A percentile compares a stretch with the other conserved stretches of the same genome.
Evolutionary conservation across 2,113 vertebrate species (phyloP).

Genomic region (Takifugu flavidus): DNA sequence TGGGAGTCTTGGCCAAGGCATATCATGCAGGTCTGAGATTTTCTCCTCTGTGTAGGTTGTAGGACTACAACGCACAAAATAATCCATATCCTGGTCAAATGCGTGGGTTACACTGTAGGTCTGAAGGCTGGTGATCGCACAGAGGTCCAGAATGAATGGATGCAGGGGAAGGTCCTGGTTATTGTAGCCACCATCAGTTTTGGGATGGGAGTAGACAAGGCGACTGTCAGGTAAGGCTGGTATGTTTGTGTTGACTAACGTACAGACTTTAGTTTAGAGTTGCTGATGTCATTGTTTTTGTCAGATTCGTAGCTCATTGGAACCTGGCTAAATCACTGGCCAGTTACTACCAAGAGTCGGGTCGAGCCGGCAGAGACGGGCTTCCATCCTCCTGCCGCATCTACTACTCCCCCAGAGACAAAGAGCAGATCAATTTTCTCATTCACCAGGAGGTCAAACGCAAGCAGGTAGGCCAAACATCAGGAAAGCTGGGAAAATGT

Average conservation of each 20-base stretch:
- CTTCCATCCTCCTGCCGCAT: slow-evolving; percentile 88
- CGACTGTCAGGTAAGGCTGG: slow-evolving; percentile 85
- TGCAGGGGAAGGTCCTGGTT: slow-evolving; percentile 87
- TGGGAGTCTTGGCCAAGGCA: slow-evolving; percentile 85
- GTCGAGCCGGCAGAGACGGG: slow-evolving; percentile 92
- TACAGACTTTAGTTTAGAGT: neutral
- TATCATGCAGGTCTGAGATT: slow-evolving; percentile 89
- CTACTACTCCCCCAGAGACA: slow-evolving; percentile 88
- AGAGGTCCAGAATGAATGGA: slow-evolving; percentile 89
- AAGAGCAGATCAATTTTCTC: slow-evolving; percentile 87
- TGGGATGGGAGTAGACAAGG: slow-evolving; percentile 98
- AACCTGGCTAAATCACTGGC: slow-evolving; percentile 96
- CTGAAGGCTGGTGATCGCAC: slow-evolving; percentile 86
- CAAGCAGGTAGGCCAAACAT: slow-evolving; percentile 74
- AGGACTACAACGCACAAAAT: neutral
- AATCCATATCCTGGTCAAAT: neutral
- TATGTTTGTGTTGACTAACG: neutral
- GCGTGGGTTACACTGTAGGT: slow-evolving; percentile 63
- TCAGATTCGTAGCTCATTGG: slow-evolving; percentile 96
- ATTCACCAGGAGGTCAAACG: slow-evolving; percentile 85
- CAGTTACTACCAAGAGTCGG: slow-evolving; percentile 97
- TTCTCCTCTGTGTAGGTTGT: neutral
- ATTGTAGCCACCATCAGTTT: slow-evolving; percentile 98
- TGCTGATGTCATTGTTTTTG: slow-evolving; percentile 1
- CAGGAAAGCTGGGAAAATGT: neutral